phyloP scores from a whole-genome alignment of 2,113 vertebrate species.

The Proterorhinus semilunaris region DNA sequence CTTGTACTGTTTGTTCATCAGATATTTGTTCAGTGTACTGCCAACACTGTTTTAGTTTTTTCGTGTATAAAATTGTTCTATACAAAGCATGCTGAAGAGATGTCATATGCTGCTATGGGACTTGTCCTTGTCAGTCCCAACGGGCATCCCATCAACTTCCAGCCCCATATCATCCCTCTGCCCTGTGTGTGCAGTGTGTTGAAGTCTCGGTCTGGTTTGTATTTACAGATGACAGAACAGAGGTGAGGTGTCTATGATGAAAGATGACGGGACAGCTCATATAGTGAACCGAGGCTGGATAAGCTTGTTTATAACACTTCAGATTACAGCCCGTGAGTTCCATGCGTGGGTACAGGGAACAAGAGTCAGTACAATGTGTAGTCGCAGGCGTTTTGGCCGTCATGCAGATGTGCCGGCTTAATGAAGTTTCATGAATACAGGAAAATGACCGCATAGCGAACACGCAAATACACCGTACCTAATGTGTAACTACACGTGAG shows the following conservation, averaged over 20 bases:
- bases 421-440: no score
- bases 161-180: not conserved
- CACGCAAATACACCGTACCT: no score
- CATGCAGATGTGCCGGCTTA: no score
- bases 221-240: conserved; percentile 3
- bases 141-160: not conserved
- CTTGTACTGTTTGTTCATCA: not conserved
- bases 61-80: not conserved
- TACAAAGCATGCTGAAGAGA: conserved; percentile 1
- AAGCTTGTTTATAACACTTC: not conserved
- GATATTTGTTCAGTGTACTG: not conserved
- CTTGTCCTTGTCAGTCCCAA: not conserved
- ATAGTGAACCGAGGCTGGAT: not conserved
- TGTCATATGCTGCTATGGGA: not conserved
- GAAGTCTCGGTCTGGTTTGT: conserved; percentile 5
- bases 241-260: conserved; percentile 13
- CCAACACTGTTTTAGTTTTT: not conserved
- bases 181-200: not conserved
- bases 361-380: no score
- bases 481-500: no score
- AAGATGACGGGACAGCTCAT: not conserved
- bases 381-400: no score
- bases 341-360: no score
- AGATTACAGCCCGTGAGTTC: no score
- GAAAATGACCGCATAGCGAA: no score